Percentiles rank a stretch among this genome's conserved stretches.
Evolutionary conservation across 2,113 vertebrate genomes (phyloP).

Genomic region (Erythrolamprus reginae): DNA sequence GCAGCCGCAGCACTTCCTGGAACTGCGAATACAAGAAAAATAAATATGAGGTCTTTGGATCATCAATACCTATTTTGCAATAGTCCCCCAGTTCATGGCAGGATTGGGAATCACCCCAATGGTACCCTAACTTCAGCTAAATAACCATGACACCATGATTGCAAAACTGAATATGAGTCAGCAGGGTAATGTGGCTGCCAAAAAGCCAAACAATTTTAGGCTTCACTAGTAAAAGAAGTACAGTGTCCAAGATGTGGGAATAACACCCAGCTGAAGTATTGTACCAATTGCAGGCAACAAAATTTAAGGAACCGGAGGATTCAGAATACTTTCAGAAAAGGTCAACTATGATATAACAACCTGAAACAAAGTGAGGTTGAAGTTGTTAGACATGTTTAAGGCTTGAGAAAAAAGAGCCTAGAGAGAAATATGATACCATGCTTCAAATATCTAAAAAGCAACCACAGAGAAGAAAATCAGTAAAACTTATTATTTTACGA

Average conservation of each 20-base stretch:
- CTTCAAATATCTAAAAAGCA: background rate
- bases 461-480: background rate
- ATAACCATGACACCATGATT: background rate
- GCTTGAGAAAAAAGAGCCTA: background rate
- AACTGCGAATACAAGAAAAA: slow-evolving; percentile 16
- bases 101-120: background rate
- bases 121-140: background rate
- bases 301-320: background rate
- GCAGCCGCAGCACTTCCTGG: slow-evolving; percentile 19
- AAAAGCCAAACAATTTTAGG: background rate
- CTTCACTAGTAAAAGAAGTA: background rate
- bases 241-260: background rate
- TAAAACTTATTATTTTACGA: background rate
- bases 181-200: background rate
- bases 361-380: background rate
- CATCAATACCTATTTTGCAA: background rate
- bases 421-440: background rate
- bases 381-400: background rate
- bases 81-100: background rate
- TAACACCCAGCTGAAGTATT: background rate
- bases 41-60: background rate
- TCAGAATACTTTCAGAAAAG: background rate
- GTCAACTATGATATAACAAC: background rate
- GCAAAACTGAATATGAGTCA: background rate
- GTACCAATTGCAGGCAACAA: background rate